Evolutionary conservation across 2,888 invertebrate species (phyloP).

Genomic region (Monopis laevigella): DNA sequence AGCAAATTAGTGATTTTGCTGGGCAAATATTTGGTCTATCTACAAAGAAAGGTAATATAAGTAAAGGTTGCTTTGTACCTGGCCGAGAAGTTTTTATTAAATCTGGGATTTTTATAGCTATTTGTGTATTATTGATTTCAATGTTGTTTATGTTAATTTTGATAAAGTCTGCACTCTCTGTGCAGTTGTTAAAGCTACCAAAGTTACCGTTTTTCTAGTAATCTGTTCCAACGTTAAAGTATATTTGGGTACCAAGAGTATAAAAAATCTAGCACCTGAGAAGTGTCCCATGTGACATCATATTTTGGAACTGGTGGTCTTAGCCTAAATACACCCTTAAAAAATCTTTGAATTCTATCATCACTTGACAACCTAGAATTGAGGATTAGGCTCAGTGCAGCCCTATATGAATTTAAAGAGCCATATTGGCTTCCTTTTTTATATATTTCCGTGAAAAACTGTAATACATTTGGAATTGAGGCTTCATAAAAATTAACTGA

Average conservation of each 20-base stretch:
- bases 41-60: slow-evolving; percentile 8
- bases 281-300: slow-evolving; percentile 1
- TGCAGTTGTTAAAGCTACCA: slow-evolving; percentile 10
- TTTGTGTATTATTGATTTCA: not conserved
- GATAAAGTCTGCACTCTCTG: slow-evolving; percentile 13
- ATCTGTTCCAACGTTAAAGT: slow-evolving; percentile 1
- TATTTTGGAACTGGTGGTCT: slow-evolving; percentile 14
- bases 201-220: slow-evolving; percentile 9
- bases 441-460: slow-evolving; percentile 13
- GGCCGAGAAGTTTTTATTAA: slow-evolving; percentile 16
- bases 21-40: slow-evolving; percentile 17
- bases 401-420: slow-evolving; percentile 11
- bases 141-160: slow-evolving; percentile 10
- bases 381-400: slow-evolving; percentile 11
- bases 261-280: slow-evolving; percentile 8
- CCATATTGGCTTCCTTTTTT: slow-evolving; percentile 14
- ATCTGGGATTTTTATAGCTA: slow-evolving; percentile 13
- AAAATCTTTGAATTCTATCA: slow-evolving; percentile 15
- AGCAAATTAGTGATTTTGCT: slow-evolving; percentile 11
- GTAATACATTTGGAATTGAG: slow-evolving; percentile 10
- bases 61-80: slow-evolving; percentile 10
- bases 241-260: slow-evolving; percentile 3
- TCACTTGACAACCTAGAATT: slow-evolving; percentile 5
- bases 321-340: slow-evolving; percentile 15
- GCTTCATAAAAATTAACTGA: slow-evolving; percentile 9